Conservation (phyloP, 53 echinoderm and acorn worm genomes). For the Pentamera pediparva region DNA sequence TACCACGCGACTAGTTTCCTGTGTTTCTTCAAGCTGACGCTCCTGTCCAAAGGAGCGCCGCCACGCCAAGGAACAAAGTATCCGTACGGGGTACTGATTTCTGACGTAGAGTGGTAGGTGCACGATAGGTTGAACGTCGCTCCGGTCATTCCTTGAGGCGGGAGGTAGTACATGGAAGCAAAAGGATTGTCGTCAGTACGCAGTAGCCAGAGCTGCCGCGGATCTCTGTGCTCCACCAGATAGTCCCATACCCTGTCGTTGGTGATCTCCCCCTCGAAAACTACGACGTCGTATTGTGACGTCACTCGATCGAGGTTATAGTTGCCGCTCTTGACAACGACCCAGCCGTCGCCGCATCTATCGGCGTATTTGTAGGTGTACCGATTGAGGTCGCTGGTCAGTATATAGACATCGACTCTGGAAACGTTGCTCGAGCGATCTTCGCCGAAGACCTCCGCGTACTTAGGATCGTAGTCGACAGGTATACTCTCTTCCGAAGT, state of each 20-base stretch:
- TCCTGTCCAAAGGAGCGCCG: neutral
- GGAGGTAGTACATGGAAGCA: neutral
- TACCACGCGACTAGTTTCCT: neutral
- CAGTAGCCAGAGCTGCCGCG: neutral
- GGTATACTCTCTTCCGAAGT: too few species aligned
- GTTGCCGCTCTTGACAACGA: neutral
- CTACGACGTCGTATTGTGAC: constrained; percentile 1
- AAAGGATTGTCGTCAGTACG: neutral
- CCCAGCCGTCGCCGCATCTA: too few species aligned
- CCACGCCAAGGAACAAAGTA: neutral
- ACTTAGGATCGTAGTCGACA: too few species aligned
- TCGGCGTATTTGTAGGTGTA: too few species aligned
- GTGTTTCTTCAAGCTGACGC: neutral
- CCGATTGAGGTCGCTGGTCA: too few species aligned
- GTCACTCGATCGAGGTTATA: neutral
- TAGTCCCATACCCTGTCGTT: constrained; percentile 14
- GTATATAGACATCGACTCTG: too few species aligned
- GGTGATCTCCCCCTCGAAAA: neutral
- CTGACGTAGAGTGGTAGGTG: constrained; percentile 1
- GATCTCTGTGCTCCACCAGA: neutral
- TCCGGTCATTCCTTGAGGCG: neutral
- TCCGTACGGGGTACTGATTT: constrained; percentile 4
- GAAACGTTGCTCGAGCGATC: too few species aligned
- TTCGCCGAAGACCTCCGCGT: too few species aligned
- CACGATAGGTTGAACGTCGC: neutral